Percentiles rank a stretch among this genome's conserved stretches.
phyloP scores from a whole-genome alignment of 2,113 vertebrate species.

The Pteronura brasiliensis region DNA sequence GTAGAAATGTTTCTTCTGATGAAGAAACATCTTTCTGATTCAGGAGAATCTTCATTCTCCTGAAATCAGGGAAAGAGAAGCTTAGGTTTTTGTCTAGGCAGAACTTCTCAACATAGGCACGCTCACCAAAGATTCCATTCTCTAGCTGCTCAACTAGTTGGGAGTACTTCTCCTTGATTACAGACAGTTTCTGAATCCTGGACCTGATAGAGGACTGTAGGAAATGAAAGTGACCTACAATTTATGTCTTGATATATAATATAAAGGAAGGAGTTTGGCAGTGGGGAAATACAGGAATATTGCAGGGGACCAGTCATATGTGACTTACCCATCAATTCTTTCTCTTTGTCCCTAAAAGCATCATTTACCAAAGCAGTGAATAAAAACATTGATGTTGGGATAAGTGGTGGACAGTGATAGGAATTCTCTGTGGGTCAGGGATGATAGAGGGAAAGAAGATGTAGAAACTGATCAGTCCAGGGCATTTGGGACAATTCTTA shows the following conservation, averaged over 20 bases:
- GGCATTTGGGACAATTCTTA: not conserved
- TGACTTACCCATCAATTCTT: not conserved
- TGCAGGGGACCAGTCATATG: not conserved
- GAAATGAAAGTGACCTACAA: not conserved
- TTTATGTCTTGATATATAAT: not conserved
- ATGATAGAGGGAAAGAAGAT: not conserved
- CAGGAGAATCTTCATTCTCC: not conserved
- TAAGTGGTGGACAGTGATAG: not conserved
- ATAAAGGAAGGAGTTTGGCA: not conserved
- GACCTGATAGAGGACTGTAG: not conserved
- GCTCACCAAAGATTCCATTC: not conserved
- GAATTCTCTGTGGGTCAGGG: not conserved
- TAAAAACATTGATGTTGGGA: not conserved
- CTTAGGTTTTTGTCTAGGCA: not conserved
- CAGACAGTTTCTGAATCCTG: not conserved
- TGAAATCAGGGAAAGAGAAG: not conserved
- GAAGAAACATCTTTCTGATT: too few relatives aligned
- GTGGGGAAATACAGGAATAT: not conserved
- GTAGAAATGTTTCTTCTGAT: not conserved
- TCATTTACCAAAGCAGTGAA: not conserved
- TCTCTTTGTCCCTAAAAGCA: not conserved
- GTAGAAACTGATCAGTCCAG: not conserved
- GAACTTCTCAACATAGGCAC: not conserved
- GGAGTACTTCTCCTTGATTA: not conserved
- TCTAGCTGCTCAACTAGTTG: not conserved